Evolutionary conservation across 2,888 invertebrate genomes (phyloP), one percentile per base, ranked within the genome.

Genomic region (Drosophila limbata): DNA sequence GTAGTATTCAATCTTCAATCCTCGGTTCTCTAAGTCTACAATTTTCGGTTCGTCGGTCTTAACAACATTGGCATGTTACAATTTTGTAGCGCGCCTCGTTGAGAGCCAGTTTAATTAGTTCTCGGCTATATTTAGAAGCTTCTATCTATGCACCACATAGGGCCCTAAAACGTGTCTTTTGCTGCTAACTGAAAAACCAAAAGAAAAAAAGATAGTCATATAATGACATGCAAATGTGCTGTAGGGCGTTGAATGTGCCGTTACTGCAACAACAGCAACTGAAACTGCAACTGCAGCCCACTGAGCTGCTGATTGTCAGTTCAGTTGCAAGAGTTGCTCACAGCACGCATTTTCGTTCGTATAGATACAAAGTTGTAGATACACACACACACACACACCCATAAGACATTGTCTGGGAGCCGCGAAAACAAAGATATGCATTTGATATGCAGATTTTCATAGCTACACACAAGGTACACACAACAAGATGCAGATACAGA

Each of bases 361-460:
- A 39, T 35, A 50, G 53, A 57, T 63, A 51, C 56, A 52, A 53
- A 53, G 44, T 66, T 57, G 57, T 45, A 51, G 50, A 55, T 45
- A 44, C 31, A 37, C 33, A 69, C n/a, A 60, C 37, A 47, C 25
- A 48, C 35, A 61, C 45, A 57, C 21, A 40, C 35, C n/a, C 4
- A 11, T 11, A 4, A 25, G 25, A 39, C 65, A 65, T 74, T 77
- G 69, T 70, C 64, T 71, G 64, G 25, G 44, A 59, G 47, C 63
- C 52, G 61, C 39, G 25, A 39, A 50, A 56, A 77, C 79, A 81
- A 79, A 73, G 79, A 68, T 76, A 75, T 78, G 81, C 79, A 81
- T 81, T 83, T 73, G 84, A 85, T 85, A 85, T 85, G 85, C 84
- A 73, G 81, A 83, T 81, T 75, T 81, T 56, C 75, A 63, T 60